A percentile compares a stretch with the other conserved stretches of the same genome.
Conservation (phyloP, 2,888 invertebrate genomes). For the Andrena praecox region DNA sequence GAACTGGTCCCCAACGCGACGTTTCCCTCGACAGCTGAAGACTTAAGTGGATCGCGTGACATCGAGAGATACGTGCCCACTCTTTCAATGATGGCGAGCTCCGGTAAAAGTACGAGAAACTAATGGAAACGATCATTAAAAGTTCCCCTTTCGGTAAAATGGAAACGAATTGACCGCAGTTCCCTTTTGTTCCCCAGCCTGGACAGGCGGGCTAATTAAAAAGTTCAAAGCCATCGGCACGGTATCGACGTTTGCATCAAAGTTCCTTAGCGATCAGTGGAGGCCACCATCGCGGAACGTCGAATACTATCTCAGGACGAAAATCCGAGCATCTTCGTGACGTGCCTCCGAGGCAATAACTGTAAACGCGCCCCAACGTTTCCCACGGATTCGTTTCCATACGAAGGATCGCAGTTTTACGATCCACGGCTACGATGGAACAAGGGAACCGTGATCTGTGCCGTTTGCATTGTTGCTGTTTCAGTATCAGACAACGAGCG, state of each 20-base stretch:
- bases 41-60: conserved; percentile 36
- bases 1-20: not conserved
- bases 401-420: conserved; percentile 5
- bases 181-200: no score
- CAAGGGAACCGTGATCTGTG: not conserved
- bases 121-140: no score
- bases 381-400: not conserved
- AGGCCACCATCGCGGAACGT: no score
- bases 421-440: not conserved
- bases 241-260: no score
- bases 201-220: no score
- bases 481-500: conserved; percentile 17
- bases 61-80: conserved; percentile 23
- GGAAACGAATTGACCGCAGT: no score
- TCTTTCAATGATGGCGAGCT: no score
- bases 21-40: conserved; percentile 1
- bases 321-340: not conserved
- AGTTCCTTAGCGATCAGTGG: no score
- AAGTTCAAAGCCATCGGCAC: no score
- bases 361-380: not conserved
- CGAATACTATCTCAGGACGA: conserved; percentile 7
- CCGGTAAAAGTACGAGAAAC: no score
- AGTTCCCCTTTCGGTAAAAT: no score
- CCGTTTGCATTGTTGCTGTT: conserved; percentile 2
- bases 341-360: not conserved